These are phyloP conservation scores for Gallinago nigripennis DNA, from an alignment of 2,797 vertebrate genomes.

Conservation along the genomic window DNA sequence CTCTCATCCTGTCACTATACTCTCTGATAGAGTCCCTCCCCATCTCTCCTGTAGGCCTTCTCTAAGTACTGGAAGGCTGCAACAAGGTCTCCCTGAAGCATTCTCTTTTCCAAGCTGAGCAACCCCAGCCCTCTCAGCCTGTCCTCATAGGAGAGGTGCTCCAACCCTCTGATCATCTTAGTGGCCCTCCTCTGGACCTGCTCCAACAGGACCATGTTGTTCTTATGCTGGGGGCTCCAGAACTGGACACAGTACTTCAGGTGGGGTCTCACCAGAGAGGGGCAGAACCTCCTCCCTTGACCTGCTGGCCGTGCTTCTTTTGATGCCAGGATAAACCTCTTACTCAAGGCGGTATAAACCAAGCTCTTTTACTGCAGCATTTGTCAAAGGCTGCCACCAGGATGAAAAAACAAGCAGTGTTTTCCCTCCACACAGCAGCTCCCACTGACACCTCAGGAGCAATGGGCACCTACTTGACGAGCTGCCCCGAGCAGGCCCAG, in stretches of 20 bases:
- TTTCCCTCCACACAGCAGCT: not conserved
- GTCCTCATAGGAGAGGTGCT: not conserved
- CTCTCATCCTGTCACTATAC: not conserved
- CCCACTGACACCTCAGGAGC: not conserved
- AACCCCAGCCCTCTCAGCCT: not conserved
- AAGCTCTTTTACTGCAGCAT: not conserved
- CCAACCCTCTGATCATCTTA: not conserved
- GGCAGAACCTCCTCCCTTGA: not conserved
- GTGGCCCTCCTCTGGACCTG: not conserved
- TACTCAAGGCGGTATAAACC: not conserved
- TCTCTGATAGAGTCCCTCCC: not conserved
- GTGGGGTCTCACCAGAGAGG: not conserved
- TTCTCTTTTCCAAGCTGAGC: not conserved
- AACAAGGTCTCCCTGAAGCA: not conserved
- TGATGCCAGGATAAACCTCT: not conserved
- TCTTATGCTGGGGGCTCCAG: not conserved
- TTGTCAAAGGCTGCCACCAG: not conserved
- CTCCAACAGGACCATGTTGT: not conserved
- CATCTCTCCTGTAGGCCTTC: not conserved
- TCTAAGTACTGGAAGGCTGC: not conserved
- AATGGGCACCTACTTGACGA: not conserved
- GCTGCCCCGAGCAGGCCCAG: accelerated
- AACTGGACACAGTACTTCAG: not conserved
- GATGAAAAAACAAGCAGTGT: not conserved
- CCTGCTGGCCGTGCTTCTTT: not conserved